Evolutionary conservation across 2,797 vertebrate species (phyloP).

Genomic region (Phoxinus dragarum): DNA sequence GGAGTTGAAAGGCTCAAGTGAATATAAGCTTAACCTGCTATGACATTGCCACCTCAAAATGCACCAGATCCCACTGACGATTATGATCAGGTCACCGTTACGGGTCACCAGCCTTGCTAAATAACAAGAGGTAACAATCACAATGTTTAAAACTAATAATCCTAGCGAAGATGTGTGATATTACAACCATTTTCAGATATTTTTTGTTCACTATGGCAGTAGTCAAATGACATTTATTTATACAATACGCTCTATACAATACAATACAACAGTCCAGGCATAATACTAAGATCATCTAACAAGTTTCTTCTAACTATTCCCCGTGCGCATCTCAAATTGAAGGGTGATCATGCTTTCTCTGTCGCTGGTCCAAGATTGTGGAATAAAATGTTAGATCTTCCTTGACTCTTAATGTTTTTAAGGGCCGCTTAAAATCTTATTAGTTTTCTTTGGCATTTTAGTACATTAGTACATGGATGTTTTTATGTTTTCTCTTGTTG

Average conservation of each 20-base stretch:
- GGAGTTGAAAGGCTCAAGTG: slow-evolving; percentile 71
- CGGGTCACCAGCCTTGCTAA: slow-evolving; percentile 52
- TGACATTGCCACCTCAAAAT: slow-evolving; percentile 54
- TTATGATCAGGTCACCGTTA: slow-evolving; percentile 68
- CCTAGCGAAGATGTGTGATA: neutral
- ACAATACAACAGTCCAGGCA: too few species aligned
- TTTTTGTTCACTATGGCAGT: neutral
- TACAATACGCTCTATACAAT: neutral
- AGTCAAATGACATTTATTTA: neutral
- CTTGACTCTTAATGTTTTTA: too few species aligned
- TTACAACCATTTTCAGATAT: neutral
- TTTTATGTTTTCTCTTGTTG: too few species aligned
- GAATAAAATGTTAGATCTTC: too few species aligned
- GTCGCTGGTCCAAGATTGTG: too few species aligned
- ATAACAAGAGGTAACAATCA: neutral
- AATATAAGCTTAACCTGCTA: slow-evolving; percentile 71
- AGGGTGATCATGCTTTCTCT: too few species aligned
- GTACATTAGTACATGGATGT: too few species aligned
- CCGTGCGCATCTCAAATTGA: too few species aligned
- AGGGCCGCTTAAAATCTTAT: too few species aligned
- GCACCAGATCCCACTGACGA: slow-evolving; percentile 63
- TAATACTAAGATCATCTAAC: too few species aligned
- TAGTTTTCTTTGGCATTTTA: too few species aligned
- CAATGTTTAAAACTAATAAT: neutral
- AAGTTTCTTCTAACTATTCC: too few species aligned